A percentile compares a stretch with the other conserved stretches of the same genome.
These are phyloP conservation scores for Hypocryptadius cinnamomeus DNA, from an alignment of 2,113 vertebrate genomes.

Conservation along the genomic window DNA sequence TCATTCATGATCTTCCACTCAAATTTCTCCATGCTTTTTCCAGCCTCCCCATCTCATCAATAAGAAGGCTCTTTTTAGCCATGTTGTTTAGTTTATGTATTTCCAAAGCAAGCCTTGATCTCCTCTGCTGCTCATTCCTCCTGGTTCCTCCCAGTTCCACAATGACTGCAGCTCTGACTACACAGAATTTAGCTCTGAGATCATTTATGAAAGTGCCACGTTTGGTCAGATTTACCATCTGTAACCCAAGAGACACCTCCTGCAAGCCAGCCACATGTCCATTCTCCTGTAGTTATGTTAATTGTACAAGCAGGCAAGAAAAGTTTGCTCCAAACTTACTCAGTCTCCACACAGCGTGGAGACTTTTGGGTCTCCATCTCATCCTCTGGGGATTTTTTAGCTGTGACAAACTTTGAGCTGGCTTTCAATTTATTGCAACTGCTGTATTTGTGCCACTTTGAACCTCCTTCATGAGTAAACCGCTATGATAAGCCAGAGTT, in stretches of 20 bases:
- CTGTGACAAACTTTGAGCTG: not conserved
- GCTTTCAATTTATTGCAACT: not conserved
- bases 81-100: not conserved
- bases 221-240: not conserved
- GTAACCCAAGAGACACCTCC: not conserved
- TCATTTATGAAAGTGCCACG: not conserved
- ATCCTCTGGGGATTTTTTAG: not conserved
- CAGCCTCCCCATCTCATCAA: not conserved
- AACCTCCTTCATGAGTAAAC: not conserved
- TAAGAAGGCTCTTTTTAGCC: not conserved
- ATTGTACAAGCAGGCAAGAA: not conserved
- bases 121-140: not conserved
- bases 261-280: not conserved
- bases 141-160: not conserved
- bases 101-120: not conserved
- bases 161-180: not conserved
- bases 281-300: not conserved
- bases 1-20: fast-evolving
- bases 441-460: not conserved
- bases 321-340: not conserved
- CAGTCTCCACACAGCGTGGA: fast-evolving
- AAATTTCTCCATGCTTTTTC: not conserved
- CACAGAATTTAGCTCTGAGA: not conserved
- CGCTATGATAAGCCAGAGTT: not conserved
- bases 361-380: not conserved